Evolutionary conservation across 2,888 invertebrate genomes (phyloP).

Genomic region (Cephus sareptanus): DNA sequence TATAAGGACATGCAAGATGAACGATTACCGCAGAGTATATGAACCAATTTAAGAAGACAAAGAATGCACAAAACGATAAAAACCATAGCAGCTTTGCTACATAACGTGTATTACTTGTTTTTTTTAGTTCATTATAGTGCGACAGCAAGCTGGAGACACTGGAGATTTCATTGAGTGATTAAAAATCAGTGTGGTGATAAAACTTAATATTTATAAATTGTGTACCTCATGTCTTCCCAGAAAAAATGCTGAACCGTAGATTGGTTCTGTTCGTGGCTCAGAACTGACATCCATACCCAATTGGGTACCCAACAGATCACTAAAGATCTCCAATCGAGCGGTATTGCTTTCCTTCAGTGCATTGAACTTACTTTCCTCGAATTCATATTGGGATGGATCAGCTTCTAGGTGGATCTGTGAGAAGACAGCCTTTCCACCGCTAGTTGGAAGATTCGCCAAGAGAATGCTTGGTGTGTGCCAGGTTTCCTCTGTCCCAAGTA

Average conservation of each 20-base stretch:
- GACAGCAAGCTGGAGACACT: no score
- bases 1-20: no score
- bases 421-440: conserved; percentile 81
- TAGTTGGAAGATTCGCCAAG: conserved; percentile 74
- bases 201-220: no score
- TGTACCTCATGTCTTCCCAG: conserved; percentile 84
- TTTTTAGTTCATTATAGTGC: no score
- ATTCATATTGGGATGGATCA: conserved; percentile 76
- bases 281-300: conserved; percentile 73
- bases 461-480: conserved; percentile 88
- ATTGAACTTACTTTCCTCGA: conserved; percentile 71
- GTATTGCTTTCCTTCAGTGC: conserved; percentile 74
- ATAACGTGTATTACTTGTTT: no score
- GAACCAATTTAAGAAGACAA: no score
- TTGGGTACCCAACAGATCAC: conserved; percentile 78
- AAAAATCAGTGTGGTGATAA: no score
- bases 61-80: no score
- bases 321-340: conserved; percentile 82
- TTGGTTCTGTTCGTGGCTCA: conserved; percentile 42
- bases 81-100: no score
- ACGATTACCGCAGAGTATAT: no score
- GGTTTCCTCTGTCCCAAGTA: conserved; percentile 85
- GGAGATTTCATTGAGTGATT: no score
- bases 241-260: conserved; percentile 78
- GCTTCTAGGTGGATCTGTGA: conserved; percentile 88